These are phyloP conservation scores for Stercorarius parasiticus DNA, from an alignment of 2,113 vertebrate genomes.

Conservation along the genomic window DNA sequence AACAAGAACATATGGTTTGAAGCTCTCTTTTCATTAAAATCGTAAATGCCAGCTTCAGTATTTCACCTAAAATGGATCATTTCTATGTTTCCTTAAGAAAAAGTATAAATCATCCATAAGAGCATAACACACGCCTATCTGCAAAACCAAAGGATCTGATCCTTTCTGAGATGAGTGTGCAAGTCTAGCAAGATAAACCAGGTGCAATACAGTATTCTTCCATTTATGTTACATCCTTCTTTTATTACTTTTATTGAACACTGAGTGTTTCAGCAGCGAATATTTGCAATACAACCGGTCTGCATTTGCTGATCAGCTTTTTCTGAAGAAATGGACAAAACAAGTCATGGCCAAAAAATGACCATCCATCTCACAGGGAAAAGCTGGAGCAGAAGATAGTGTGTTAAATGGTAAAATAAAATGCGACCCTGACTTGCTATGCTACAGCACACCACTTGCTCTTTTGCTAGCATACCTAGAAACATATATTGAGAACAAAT, in stretches of 20 bases:
- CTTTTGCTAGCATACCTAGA: conserved; percentile 18
- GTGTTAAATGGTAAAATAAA: background rate
- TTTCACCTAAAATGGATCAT: background rate
- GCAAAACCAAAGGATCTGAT: background rate
- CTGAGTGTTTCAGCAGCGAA: background rate
- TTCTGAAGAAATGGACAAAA: background rate
- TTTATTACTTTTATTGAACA: background rate
- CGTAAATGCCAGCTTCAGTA: background rate
- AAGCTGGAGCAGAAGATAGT: background rate
- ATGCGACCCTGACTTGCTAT: background rate
- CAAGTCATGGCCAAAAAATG: background rate
- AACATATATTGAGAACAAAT: conserved; percentile 15
- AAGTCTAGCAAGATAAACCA: background rate
- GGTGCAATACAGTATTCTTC: background rate
- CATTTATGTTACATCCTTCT: background rate
- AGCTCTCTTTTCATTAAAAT: background rate
- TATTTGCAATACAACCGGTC: background rate
- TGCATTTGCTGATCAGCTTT: background rate
- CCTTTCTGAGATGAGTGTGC: background rate
- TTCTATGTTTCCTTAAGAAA: background rate
- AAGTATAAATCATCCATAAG: background rate
- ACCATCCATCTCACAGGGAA: background rate
- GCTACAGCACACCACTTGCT: background rate
- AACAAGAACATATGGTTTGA: background rate
- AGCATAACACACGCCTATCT: background rate